Percentiles rank a stretch among this genome's conserved stretches.
Conservation (phyloP, 2,113 vertebrate genomes). For the Scytalopus superciliaris region DNA sequence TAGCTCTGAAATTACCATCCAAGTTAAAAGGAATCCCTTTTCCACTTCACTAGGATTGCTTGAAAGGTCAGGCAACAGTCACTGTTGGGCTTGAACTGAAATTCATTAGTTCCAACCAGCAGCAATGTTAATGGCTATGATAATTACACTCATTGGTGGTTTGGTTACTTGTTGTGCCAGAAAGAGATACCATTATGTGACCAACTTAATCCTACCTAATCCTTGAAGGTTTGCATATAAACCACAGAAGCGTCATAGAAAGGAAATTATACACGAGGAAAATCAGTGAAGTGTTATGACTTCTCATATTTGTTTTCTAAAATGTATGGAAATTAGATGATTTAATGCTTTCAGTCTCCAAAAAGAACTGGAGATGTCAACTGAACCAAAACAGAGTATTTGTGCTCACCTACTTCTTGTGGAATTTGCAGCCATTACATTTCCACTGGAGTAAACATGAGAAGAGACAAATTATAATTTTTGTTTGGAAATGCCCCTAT, state of each 20-base stretch:
- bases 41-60: not conserved
- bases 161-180: slow-evolving; percentile 3
- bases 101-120: slow-evolving; percentile 51
- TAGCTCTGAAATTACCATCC: not conserved
- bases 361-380: not conserved
- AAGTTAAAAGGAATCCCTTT: slow-evolving; percentile 13
- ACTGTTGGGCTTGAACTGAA: not conserved
- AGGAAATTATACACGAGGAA: not conserved
- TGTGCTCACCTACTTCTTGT: not conserved
- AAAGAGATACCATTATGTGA: slow-evolving; percentile 14
- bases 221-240: slow-evolving; percentile 4
- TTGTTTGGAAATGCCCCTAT: not conserved
- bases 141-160: slow-evolving; percentile 27
- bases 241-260: not conserved
- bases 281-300: not conserved
- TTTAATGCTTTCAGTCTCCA: not conserved
- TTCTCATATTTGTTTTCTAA: not conserved
- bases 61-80: slow-evolving; percentile 43
- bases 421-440: not conserved
- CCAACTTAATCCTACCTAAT: slow-evolving; percentile 30
- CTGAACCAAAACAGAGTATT: not conserved
- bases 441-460: not conserved
- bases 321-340: not conserved
- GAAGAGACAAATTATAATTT: not conserved
- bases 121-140: slow-evolving; percentile 21